Conservation (phyloP, 2,888 invertebrate species). For the Sepioteuthis lessoniana region DNA sequence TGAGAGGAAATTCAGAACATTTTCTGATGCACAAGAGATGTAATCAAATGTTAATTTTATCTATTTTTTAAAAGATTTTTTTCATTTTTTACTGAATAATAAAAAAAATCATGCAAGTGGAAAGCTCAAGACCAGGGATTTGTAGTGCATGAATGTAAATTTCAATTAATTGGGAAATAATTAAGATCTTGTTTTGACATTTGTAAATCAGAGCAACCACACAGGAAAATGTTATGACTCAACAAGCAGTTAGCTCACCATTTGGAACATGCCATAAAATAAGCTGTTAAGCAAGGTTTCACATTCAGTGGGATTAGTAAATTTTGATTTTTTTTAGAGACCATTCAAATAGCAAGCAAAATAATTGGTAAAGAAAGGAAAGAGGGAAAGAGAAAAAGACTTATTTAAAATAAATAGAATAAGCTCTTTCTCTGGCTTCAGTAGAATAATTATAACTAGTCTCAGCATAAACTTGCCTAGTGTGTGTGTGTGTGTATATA, state of each 20-base stretch:
- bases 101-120: background rate
- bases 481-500: too few species aligned
- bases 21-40: background rate
- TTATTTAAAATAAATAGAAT: background rate
- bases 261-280: background rate
- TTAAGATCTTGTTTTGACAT: background rate
- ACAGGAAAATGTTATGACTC: background rate
- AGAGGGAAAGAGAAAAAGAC: background rate
- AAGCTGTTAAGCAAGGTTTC: slow-evolving; percentile 1
- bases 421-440: background rate
- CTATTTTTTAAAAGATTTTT: too few species aligned
- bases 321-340: background rate
- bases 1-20: background rate
- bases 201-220: slow-evolving; percentile 6
- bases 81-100: background rate
- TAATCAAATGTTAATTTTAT: background rate
- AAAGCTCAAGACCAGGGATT: background rate
- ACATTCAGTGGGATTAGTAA: slow-evolving; percentile 12
- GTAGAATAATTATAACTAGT: background rate
- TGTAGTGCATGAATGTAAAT: slow-evolving; percentile 13
- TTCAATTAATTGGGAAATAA: background rate
- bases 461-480: background rate
- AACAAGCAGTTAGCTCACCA: background rate
- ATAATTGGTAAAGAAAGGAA: background rate
- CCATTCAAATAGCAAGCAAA: background rate